Evolutionary conservation across 1,140 invertebrate genomes (phyloP).

Genomic region (Rhynchophorus ferrugineus): DNA sequence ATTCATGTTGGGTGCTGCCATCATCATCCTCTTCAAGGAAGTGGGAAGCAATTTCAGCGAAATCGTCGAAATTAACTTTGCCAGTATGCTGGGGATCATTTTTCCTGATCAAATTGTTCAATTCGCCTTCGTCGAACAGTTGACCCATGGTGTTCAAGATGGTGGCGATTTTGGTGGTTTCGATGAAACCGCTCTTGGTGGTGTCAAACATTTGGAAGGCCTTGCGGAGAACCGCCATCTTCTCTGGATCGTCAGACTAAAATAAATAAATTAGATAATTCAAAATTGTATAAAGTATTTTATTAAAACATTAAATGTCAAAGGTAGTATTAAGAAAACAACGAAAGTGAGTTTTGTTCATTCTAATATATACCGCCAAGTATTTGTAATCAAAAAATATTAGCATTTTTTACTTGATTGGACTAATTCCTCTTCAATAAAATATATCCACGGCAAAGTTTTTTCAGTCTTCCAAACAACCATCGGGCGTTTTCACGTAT

Average conservation of each 20-base stretch:
- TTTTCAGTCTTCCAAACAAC: no score
- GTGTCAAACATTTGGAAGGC: slow-evolving; percentile 94
- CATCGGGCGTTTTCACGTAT: no score
- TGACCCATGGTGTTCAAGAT: slow-evolving; percentile 92
- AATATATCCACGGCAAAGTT: no score
- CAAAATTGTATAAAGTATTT: background rate
- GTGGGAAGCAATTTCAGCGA: slow-evolving; percentile 81
- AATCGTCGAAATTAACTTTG: slow-evolving; percentile 89
- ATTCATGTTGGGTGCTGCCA: slow-evolving; percentile 87
- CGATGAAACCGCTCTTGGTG: slow-evolving; percentile 81
- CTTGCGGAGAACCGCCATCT: slow-evolving; percentile 81
- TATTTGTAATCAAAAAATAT: no score
- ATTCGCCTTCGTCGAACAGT: slow-evolving; percentile 79
- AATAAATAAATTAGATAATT: slow-evolving; percentile 6
- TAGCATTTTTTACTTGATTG: no score
- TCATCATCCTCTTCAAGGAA: slow-evolving; percentile 89
- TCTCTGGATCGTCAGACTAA: slow-evolving; percentile 62
- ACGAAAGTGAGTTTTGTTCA: no score
- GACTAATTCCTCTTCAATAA: no score
- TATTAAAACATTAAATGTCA: background rate
- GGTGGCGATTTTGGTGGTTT: slow-evolving; percentile 80
- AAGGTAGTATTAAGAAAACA: no score
- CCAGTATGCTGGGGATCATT: slow-evolving; percentile 78
- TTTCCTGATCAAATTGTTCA: slow-evolving; percentile 74
- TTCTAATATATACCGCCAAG: no score